These are phyloP conservation scores for Dysdera silvatica DNA, from an alignment of 1,140 invertebrate genomes.

Conservation along the genomic window DNA sequence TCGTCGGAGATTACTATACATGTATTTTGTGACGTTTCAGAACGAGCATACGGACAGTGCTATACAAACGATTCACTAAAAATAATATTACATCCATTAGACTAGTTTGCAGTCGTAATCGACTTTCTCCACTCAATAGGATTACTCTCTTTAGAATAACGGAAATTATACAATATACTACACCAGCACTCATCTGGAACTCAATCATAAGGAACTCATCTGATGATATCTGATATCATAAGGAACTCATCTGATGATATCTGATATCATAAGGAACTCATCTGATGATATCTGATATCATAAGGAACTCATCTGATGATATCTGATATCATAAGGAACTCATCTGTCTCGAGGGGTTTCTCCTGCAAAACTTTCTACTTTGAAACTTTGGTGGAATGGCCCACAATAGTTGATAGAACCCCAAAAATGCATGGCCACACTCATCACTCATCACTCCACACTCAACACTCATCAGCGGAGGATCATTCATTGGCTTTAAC, in stretches of 20 bases:
- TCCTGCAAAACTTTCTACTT: not conserved
- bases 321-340: too few relatives aligned
- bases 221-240: too few relatives aligned
- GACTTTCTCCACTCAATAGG: constrained; percentile 10
- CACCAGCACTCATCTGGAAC: constrained; percentile 1
- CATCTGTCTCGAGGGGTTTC: not conserved
- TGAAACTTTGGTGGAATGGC: not conserved
- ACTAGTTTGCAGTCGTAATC: constrained; percentile 6
- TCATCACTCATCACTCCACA: not conserved
- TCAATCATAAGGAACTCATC: not conserved
- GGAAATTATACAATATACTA: not conserved
- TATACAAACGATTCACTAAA: not conserved
- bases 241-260: too few relatives aligned
- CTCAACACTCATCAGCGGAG: not conserved
- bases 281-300: too few relatives aligned
- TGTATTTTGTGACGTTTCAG: constrained; percentile 5
- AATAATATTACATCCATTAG: not conserved
- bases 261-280: too few relatives aligned
- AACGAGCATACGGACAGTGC: constrained; percentile 5
- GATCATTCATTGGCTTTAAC: too few relatives aligned
- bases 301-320: too few relatives aligned
- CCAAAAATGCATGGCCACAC: constrained; percentile 6
- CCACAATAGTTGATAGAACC: not conserved
- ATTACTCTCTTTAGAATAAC: not conserved
- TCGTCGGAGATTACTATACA: not conserved